phyloP scores from a whole-genome alignment of 2,888 invertebrate genomes.

The Anticlea derivata region DNA sequence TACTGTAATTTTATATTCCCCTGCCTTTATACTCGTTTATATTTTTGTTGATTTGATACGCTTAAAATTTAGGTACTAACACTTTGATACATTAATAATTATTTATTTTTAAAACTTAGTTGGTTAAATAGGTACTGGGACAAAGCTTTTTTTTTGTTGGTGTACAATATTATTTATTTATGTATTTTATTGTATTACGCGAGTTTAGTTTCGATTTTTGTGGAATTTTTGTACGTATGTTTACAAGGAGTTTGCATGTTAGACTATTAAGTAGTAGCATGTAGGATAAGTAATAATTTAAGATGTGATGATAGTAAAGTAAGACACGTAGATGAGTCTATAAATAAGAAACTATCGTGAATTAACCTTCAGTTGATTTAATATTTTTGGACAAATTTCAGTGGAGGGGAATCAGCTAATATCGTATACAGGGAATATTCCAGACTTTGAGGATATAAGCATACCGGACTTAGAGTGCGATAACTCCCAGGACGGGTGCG shows the following conservation, averaged over 20 bases:
- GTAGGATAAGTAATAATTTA: not conserved
- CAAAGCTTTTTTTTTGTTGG: not conserved
- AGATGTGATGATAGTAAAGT: not conserved
- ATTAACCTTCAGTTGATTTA: slow-evolving; percentile 27
- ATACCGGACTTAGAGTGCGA: slow-evolving; percentile 71
- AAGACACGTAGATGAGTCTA: not conserved
- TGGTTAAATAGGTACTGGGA: too few relatives aligned
- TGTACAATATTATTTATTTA: not conserved
- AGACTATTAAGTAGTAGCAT: not conserved
- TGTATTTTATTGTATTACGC: slow-evolving; percentile 3
- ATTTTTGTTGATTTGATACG: too few relatives aligned
- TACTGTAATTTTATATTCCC: too few relatives aligned
- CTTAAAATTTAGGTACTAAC: too few relatives aligned
- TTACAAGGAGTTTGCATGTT: slow-evolving; percentile 5
- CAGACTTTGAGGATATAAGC: slow-evolving; percentile 80
- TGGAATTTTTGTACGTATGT: slow-evolving; percentile 17
- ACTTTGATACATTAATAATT: too few relatives aligned
- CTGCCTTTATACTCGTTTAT: too few relatives aligned
- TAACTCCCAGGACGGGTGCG: slow-evolving; percentile 56
- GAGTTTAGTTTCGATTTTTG: slow-evolving; percentile 18
- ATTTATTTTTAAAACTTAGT: too few relatives aligned
- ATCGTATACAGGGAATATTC: slow-evolving; percentile 82
- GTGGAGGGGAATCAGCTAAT: slow-evolving; percentile 83
- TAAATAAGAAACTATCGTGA: not conserved
- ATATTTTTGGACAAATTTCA: slow-evolving; percentile 59